These are phyloP conservation scores for Tachysurus vachellii DNA, from an alignment of 2,113 vertebrate genomes.

Conservation along the genomic window DNA sequence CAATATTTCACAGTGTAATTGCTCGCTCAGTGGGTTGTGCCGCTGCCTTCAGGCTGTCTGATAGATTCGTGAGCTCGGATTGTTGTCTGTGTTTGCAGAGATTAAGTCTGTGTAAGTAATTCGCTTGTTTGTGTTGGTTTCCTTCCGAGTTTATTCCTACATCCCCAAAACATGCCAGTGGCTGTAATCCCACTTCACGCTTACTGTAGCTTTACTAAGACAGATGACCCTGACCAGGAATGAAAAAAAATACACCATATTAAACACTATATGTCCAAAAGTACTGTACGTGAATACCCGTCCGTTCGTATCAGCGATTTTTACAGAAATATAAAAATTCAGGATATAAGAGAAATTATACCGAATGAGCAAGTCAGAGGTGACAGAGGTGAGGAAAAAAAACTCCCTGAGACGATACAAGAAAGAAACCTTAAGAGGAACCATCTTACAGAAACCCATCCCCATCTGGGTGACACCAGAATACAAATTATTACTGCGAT, in stretches of 20 bases:
- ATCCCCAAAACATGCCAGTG: background rate
- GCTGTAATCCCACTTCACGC: background rate
- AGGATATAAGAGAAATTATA: too few species aligned
- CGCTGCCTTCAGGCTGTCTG: background rate
- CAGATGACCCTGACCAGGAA: background rate
- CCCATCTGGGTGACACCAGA: too few species aligned
- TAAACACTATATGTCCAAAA: background rate
- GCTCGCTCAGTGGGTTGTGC: background rate
- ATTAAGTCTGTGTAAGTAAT: background rate
- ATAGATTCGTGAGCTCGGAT: background rate
- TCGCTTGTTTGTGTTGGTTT: background rate
- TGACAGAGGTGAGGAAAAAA: too few species aligned
- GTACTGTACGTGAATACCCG: background rate
- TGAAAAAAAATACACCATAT: background rate
- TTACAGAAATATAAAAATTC: too few species aligned
- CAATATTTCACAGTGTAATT: background rate
- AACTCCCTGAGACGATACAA: too few species aligned
- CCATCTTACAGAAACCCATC: too few species aligned
- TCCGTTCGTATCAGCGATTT: too few species aligned
- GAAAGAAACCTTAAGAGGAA: too few species aligned
- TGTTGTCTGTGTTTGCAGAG: background rate
- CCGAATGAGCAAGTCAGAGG: too few species aligned
- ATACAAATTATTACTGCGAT: too few species aligned
- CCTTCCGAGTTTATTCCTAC: background rate
- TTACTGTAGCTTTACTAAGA: background rate